phyloP scores from a whole-genome alignment of 2,888 invertebrate genomes.

The Rugalucina vietnamica region DNA sequence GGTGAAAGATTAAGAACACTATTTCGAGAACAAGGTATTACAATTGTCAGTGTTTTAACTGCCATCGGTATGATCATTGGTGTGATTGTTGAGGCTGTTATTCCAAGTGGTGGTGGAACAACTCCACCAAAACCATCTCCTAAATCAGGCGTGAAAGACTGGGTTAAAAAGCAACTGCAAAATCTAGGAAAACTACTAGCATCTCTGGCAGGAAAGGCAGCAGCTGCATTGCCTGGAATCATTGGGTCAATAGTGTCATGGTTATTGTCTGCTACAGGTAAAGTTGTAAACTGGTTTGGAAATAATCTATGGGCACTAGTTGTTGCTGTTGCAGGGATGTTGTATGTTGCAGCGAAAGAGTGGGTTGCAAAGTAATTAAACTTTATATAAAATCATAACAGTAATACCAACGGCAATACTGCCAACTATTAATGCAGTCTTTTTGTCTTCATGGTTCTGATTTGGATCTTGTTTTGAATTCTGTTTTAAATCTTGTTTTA shows the following conservation, averaged over 20 bases:
- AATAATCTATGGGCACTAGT: constrained; percentile 14
- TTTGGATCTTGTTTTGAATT: not conserved
- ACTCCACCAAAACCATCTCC: not conserved
- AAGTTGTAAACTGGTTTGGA: constrained; percentile 9
- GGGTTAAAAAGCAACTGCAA: constrained; percentile 32
- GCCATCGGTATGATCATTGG: not conserved
- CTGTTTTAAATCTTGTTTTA: not conserved
- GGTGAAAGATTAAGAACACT: not conserved
- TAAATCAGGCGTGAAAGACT: constrained; percentile 29
- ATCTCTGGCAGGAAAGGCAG: constrained; percentile 18
- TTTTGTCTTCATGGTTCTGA: not conserved
- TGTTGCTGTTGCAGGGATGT: constrained; percentile 11
- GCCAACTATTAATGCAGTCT: constrained; percentile 1
- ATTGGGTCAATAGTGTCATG: constrained; percentile 27
- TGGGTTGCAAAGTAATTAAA: not conserved
- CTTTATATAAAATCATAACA: not conserved
- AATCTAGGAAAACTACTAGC: constrained; percentile 13
- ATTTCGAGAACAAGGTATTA: not conserved
- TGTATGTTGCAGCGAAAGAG: not conserved
- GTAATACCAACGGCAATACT: not conserved
- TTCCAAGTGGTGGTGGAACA: not conserved
- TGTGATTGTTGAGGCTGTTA: constrained; percentile 1
- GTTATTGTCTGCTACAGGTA: not conserved
- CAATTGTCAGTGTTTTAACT: not conserved
- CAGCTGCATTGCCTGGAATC: constrained; percentile 22